A percentile compares a stretch with the other conserved stretches of the same genome.
Conservation (phyloP, 2,113 vertebrate genomes). For the Connochaetes taurinus region DNA sequence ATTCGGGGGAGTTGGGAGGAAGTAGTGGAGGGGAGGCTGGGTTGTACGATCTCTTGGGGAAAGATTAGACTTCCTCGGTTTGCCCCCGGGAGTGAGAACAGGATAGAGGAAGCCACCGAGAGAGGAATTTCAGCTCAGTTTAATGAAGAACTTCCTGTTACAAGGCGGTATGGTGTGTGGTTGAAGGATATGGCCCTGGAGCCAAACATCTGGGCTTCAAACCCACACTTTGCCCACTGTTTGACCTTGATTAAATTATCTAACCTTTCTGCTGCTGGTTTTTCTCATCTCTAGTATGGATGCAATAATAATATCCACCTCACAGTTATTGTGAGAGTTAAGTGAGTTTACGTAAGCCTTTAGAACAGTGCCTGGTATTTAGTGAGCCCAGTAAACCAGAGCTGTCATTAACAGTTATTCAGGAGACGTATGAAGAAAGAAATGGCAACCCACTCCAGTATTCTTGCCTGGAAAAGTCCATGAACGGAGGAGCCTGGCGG, state of each 20-base stretch:
- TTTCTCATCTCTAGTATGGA: not conserved
- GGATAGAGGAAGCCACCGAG: not conserved
- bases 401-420: not conserved
- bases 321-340: not conserved
- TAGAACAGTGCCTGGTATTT: not conserved
- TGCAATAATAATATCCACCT: not conserved
- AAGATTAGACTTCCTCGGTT: not conserved
- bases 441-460: not conserved
- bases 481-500: not conserved
- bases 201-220: not conserved
- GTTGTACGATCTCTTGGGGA: not conserved
- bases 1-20: not conserved
- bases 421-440: not conserved
- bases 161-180: not conserved
- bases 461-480: not conserved
- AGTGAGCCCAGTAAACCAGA: not conserved
- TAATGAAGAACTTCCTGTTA: constrained; percentile 3
- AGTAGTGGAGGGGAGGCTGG: not conserved
- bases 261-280: not conserved
- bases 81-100: not conserved
- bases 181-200: not conserved
- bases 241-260: not conserved
- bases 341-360: not conserved
- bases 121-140: not conserved
- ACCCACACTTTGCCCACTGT: not conserved